These are phyloP conservation scores for Chelidonichthys spinosus DNA, from an alignment of 2,797 vertebrate species.

Conservation along the genomic window DNA sequence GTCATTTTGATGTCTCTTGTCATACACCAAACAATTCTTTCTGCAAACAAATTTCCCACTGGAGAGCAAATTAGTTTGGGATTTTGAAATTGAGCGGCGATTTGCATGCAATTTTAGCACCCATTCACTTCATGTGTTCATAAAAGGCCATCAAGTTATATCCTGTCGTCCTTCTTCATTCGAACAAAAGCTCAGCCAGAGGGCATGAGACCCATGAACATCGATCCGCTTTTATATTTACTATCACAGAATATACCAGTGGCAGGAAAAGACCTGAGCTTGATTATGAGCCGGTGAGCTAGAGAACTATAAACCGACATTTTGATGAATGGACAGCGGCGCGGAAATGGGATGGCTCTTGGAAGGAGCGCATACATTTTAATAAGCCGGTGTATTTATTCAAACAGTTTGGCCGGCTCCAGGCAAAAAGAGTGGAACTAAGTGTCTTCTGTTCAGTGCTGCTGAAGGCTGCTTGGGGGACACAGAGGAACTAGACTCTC, in stretches of 20 bases:
- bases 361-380: conserved; percentile 59
- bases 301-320: conserved; percentile 50
- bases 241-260: conserved; percentile 35
- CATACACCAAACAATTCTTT: neutral
- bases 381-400: conserved; percentile 55
- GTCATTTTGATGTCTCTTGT: neutral
- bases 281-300: conserved; percentile 47
- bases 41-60: neutral
- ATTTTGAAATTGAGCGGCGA: neutral
- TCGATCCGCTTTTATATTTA: conserved; percentile 19
- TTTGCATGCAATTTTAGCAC: neutral
- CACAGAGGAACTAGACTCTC: conserved; percentile 16
- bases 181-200: conserved; percentile 15
- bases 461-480: conserved; percentile 32
- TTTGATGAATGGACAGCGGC: conserved; percentile 66
- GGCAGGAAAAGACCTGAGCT: conserved; percentile 24
- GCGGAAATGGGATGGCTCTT: conserved; percentile 46
- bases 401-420: conserved; percentile 21
- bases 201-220: conserved; percentile 18
- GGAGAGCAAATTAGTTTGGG: neutral
- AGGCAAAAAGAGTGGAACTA: conserved; percentile 46
- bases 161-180: neutral
- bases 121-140: neutral
- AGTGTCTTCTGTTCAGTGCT: conserved; percentile 42
- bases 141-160: neutral